Base-by-base conservation (phyloP, 2,888 invertebrate species). In the Cybosia mesomella region DNA sequence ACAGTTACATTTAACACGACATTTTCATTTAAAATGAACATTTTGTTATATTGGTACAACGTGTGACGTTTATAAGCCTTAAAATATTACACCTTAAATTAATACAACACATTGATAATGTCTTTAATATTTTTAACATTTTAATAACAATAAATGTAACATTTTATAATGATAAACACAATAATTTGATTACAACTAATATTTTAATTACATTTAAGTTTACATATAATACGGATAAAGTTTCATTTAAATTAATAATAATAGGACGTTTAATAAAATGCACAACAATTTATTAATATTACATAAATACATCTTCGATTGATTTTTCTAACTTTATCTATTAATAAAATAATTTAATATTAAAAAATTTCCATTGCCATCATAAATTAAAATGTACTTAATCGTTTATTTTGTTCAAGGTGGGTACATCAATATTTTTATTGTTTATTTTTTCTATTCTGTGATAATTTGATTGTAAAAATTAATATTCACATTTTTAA, bases 61-160 rank as follows among this genome's bases (percentile, higher is more conserved):
- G 61, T 73, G 69, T 77, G 62, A 76, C 71, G 68, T 72, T 77
- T 66, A 80, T 54, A 79, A 78, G 80, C 80, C 74, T 72, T 74
- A 72, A 70, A 62, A 58, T 72, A 66, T 67, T 57, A 59, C n/a
- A 68, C 68, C 73, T 71, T 75, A 66, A 80, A 76, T 67, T 73
- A 80, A 76, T 71, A 80, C 80, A 80, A 80, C 76, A 72, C 78
- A 80, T 76, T 75, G 70, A 76, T 76, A 79, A 80, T 79, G 81
- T 79, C 81, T 81, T 80, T 75, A 74, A 79, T 81, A 77, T 67
- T 61, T 57, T 77, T 64, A 77, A 73, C 68, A 70, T 74, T 73
- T 58, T 77, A 63, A 66, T 75, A 79, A 77, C 72, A 80, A 71
- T 70, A 67, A 71, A n/a, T 70, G 68, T 73, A 77, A 80, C 59